Evolutionary conservation across 2,888 invertebrate genomes (phyloP).

Genomic region (Thereva nobilitata): DNA sequence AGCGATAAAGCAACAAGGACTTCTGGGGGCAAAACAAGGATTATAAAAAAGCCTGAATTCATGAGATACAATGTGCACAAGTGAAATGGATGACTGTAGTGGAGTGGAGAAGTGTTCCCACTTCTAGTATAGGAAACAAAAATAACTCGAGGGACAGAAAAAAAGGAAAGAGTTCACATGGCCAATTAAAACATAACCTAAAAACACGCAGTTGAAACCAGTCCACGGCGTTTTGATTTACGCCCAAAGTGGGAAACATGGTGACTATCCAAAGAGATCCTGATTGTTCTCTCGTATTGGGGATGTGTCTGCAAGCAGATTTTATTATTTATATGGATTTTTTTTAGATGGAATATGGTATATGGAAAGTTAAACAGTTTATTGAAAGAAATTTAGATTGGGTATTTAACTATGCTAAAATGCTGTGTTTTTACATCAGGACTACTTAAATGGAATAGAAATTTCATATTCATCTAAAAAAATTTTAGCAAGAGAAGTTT

Average conservation of each 20-base stretch:
- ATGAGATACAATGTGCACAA: too few species aligned
- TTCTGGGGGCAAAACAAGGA: not conserved
- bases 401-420: too few species aligned
- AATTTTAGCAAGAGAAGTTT: too few species aligned
- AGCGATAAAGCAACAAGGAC: conserved; percentile 16
- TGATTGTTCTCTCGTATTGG: not conserved
- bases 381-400: too few species aligned
- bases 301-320: not conserved
- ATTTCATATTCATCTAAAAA: too few species aligned
- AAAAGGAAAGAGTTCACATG: conserved; percentile 39
- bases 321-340: not conserved
- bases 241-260: conserved; percentile 35
- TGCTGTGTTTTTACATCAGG: too few species aligned
- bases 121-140: conserved; percentile 21
- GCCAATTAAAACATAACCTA: conserved; percentile 58
- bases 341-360: too few species aligned
- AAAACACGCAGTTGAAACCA: conserved; percentile 48
- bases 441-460: too few species aligned
- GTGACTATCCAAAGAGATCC: conserved; percentile 17
- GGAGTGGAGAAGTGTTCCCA: conserved; percentile 10
- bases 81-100: conserved; percentile 8
- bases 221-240: conserved; percentile 33
- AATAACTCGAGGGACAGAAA: conserved; percentile 17
- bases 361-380: too few species aligned
- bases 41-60: too few species aligned